These are phyloP conservation scores for Pygmarrhopalites habei DNA, from an alignment of 1,140 invertebrate genomes.

Conservation along the genomic window DNA sequence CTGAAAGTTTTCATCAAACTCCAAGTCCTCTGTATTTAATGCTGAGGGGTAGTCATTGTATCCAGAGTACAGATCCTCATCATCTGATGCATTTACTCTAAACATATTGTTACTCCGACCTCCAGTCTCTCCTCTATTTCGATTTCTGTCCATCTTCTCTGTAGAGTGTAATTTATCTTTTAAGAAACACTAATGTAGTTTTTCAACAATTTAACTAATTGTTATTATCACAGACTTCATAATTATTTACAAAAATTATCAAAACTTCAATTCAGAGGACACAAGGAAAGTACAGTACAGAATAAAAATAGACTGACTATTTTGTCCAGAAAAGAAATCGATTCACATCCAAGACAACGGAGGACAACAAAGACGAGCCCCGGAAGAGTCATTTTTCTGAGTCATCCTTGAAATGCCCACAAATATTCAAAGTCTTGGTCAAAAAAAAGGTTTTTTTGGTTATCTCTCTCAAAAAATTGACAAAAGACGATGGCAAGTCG, in stretches of 20 bases:
- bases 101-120: conserved; percentile 9
- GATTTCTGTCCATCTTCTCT: conserved; percentile 3
- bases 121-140: background rate
- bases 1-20: conserved; percentile 55
- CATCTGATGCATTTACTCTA: conserved; percentile 26
- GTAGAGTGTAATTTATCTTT: background rate
- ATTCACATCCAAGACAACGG: no score
- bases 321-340: no score
- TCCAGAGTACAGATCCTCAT: conserved; percentile 59
- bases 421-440: no score
- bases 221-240: no score
- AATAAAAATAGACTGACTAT: background rate
- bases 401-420: no score
- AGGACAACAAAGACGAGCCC: no score
- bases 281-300: background rate
- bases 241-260: background rate
- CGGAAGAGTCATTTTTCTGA: no score
- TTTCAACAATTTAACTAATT: background rate
- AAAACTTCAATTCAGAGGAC: background rate
- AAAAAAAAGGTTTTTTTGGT: no score
- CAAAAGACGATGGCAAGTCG: conserved; percentile 26
- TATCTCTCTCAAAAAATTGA: no score
- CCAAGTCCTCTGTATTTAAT: conserved; percentile 57
- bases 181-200: background rate
- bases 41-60: conserved; percentile 60